Evolutionary conservation across 2,888 invertebrate genomes (phyloP), one percentile per base, ranked within the genome.

Genomic region (Pseudococcus viburni): DNA sequence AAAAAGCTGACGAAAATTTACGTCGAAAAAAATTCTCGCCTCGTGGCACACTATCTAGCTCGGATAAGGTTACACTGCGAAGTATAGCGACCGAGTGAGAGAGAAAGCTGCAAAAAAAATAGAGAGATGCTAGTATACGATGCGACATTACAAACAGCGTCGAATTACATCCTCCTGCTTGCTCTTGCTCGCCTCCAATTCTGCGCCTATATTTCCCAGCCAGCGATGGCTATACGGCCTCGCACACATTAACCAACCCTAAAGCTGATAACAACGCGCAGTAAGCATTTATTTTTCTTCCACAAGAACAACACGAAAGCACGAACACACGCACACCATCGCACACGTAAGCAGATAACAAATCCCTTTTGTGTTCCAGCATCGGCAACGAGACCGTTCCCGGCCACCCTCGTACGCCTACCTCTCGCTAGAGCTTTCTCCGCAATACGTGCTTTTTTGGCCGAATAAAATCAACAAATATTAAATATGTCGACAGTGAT

Each of bases 121-220:
- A n/a, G n/a, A 59, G 7, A 59, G 9, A 19, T 33, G 3, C 26
- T 33, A 33, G 26, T 33, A 33, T 33, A 33, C 26, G 7, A 59
- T 59, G 59, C 59, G 59, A 59, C 59, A 59, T 59, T 59, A 59
- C n/a, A 59, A 59, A 59, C 19, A 59, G 59, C 59, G 19, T 59
- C 59, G 59, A 59, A 59, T 59, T 59, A 59, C 59, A 59, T 59
- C 19, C 59, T 19, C 59, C 0, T 59, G 19, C 26, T 33, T 33
- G 26, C 26, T 51, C 19, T 59, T 59, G 19, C 19, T 19, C 59
- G 11, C 59, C 19, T 51, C 51, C 59, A 17, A 6, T 59, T 7
- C 17, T 51, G 17, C 17, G 19, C n/a, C 59, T 33, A 33, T 33
- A 33, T 33, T 33, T 33, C 3, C 26, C 26, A 33, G 19, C n/a